Percentiles rank a stretch among this genome's conserved stretches.
Evolutionary conservation across 2,797 vertebrate genomes (phyloP).

Genomic region (Mus minutoides): DNA sequence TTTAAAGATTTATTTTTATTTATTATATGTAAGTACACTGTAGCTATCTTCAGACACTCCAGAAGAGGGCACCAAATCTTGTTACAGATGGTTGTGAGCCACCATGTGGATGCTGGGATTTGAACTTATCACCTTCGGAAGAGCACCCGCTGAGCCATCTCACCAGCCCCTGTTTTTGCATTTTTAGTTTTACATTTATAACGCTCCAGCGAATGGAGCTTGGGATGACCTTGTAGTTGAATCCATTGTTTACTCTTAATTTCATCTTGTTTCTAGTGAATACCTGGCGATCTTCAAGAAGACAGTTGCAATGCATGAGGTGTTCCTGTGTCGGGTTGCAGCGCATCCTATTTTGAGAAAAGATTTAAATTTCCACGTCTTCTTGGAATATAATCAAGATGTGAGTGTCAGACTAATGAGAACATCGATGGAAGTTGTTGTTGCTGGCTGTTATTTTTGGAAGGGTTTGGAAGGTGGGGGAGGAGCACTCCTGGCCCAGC

Average conservation of each 20-base stretch:
- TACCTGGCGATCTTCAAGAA: constrained; percentile 99
- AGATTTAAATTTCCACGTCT: constrained; percentile 99
- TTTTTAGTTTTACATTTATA: constrained; percentile 68
- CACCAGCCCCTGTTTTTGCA: constrained; percentile 36
- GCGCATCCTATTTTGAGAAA: constrained; percentile 98
- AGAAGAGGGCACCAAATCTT: too few relatives aligned
- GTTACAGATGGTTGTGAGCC: too few relatives aligned
- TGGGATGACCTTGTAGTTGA: constrained; percentile 47
- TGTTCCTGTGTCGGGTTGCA: constrained; percentile 97
- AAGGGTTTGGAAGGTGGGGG: constrained; percentile 36
- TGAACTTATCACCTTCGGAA: too few relatives aligned
- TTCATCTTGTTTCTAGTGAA: constrained; percentile 90
- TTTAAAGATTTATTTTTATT: too few relatives aligned
- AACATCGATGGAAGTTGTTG: constrained; percentile 46
- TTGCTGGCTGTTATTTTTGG: constrained; percentile 52
- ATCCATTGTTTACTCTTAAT: constrained; percentile 62
- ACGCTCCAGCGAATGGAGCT: constrained; percentile 73
- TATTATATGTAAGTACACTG: too few relatives aligned
- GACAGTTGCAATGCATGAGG: constrained; percentile 99
- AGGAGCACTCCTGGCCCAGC: not conserved
- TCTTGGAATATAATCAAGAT: constrained; percentile 99
- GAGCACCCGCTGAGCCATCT: too few relatives aligned
- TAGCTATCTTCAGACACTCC: too few relatives aligned
- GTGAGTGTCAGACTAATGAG: constrained; percentile 88
- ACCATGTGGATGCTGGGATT: too few relatives aligned